Percentiles rank a stretch among this genome's conserved stretches.
These are phyloP conservation scores for Ranitomeya variabilis DNA, from an alignment of 2,113 vertebrate species.

Conservation along the genomic window DNA sequence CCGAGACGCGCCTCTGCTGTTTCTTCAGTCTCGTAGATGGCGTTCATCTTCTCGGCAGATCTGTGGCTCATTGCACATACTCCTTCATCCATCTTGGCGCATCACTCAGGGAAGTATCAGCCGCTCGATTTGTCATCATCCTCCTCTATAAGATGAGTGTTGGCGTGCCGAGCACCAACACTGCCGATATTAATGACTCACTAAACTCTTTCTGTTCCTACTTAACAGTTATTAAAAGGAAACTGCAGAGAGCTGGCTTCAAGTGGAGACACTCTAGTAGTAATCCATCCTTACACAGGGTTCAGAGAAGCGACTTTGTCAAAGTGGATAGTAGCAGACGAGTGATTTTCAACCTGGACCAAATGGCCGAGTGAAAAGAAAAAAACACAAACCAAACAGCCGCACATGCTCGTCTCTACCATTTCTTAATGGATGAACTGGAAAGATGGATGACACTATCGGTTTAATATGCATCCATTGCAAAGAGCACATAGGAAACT, in stretches of 20 bases:
- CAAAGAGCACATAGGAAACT: too few relatives aligned
- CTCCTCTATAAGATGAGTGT: slow-evolving; percentile 26
- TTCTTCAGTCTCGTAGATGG: not conserved
- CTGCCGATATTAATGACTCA: slow-evolving; percentile 20
- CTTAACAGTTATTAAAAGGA: not conserved
- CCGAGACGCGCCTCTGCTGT: not conserved
- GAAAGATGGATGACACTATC: too few relatives aligned
- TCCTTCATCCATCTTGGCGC: slow-evolving; percentile 27
- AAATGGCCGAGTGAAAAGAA: too few relatives aligned
- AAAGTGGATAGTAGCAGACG: too few relatives aligned
- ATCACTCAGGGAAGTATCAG: not conserved
- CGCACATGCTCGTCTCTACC: too few relatives aligned
- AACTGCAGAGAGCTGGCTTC: not conserved
- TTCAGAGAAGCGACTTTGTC: too few relatives aligned
- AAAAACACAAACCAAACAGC: too few relatives aligned
- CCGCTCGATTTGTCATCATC: slow-evolving; percentile 28
- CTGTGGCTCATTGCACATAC: not conserved
- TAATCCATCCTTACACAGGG: too few relatives aligned
- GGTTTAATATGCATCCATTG: too few relatives aligned
- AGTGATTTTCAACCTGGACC: too few relatives aligned
- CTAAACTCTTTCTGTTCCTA: slow-evolving; percentile 7
- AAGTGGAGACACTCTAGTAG: not conserved
- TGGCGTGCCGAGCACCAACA: slow-evolving; percentile 7
- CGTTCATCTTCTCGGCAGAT: not conserved
- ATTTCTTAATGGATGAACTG: too few relatives aligned